Evolutionary conservation across 2,113 vertebrate species (phyloP), one percentile per base, ranked within the genome.

Genomic region (Barbus barbus): DNA sequence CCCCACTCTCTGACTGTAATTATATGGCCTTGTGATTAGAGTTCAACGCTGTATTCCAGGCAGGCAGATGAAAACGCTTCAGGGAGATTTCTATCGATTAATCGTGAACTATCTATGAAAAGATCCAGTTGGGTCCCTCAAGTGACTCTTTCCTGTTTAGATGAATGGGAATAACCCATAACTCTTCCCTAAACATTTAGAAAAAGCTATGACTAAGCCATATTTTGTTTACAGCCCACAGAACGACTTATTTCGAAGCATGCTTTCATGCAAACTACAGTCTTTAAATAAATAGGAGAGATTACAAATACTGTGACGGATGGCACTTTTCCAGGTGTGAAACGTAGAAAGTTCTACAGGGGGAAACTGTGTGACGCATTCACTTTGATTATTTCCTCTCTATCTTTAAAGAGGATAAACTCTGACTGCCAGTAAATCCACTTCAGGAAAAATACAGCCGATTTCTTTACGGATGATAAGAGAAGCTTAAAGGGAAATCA

Each of bases 61-160:
- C 44, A 58, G 44, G 18, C 48, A 48, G 74, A 76, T 33, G 28
- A 76, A 56, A 58, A 78, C 4, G 3, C 36, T 41, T 44, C 12
- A 26, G 56, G 33, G 36, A 78, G 26, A 41, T 60, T 41, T 60
- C 22, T n/a, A 12, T 77, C 74, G 74, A 56, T 24, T 36, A 31
- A 28, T 58, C 24, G 33, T 12, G 38, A 79, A 7, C 14, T 28
- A 28, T 79, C 12, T 79, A 7, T 78, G 20, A 56, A 78, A 44
- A 63, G 56, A 78, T 26, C 60, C 61, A 51, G 22, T 61, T 58
- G 28, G 28, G 28, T 81, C 41, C 13, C 31, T 61, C 26, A 24
- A 81, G 60, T 75, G 77, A 83, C 75, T 14, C 12, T 83, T 85
- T 87, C 83, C 86, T 87, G 86, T 87, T 85, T 87, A 85, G 18